Percentiles rank a stretch among this genome's conserved stretches.
phyloP scores from a whole-genome alignment of 2,113 vertebrate species.

The Etheostoma cragini region DNA sequence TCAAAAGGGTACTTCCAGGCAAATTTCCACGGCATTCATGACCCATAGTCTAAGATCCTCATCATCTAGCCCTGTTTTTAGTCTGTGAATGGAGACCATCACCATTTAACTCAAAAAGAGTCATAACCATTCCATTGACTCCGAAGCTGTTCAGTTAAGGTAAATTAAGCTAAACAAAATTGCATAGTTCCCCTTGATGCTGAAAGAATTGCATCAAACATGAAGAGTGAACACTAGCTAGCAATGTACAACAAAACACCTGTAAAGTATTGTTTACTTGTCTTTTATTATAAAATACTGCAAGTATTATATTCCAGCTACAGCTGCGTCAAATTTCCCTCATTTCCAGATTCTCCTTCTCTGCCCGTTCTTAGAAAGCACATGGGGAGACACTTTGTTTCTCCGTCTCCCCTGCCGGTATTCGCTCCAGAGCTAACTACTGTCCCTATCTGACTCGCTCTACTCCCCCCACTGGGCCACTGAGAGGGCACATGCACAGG shows the following conservation, averaged over 20 bases:
- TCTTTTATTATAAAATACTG: conserved; percentile 6
- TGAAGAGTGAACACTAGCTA: neutral
- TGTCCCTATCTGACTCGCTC: too few species aligned
- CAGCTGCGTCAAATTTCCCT: too few species aligned
- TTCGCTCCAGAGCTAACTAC: too few species aligned
- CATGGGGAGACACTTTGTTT: too few species aligned
- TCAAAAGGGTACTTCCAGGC: conserved; percentile 16
- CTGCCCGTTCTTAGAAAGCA: too few species aligned
- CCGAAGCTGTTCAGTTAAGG: too few species aligned
- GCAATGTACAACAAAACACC: neutral
- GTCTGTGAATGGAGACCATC: neutral
- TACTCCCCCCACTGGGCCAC: neutral
- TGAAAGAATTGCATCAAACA: neutral
- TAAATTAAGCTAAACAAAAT: too few species aligned
- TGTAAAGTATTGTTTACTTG: neutral
- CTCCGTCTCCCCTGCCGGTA: too few species aligned
- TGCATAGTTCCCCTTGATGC: neutral
- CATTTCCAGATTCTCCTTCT: too few species aligned
- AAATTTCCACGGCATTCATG: conserved; percentile 11
- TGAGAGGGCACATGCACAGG: neutral
- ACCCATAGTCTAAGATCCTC: neutral
- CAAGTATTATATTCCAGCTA: neutral
- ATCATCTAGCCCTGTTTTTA: neutral
- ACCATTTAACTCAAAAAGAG: too few species aligned
- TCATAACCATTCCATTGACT: too few species aligned